Conservation (phyloP, 2,888 invertebrate species). For the Eilema depressum region DNA sequence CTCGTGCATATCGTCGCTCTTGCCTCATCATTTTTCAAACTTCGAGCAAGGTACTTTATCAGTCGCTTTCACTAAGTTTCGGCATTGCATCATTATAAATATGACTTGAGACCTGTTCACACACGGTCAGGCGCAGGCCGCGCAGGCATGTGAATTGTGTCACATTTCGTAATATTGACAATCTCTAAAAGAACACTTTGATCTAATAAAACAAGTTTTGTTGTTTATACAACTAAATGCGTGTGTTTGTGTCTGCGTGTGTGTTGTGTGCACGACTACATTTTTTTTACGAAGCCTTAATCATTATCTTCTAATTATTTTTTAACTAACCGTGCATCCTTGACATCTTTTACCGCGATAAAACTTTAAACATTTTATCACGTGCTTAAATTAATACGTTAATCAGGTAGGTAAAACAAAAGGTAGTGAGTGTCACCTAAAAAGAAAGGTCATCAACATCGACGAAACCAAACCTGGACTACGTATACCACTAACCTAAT, state of each 20-base stretch:
- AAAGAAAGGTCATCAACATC: too few relatives aligned
- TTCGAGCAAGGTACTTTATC: constrained; percentile 45
- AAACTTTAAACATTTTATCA: not conserved
- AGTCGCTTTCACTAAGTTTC: constrained; percentile 43
- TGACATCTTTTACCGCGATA: not conserved
- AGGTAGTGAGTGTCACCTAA: not conserved
- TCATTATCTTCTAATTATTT: not conserved
- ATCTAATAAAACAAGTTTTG: constrained; percentile 7
- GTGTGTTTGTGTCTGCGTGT: not conserved
- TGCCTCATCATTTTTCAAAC: constrained; percentile 37
- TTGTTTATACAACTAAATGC: not conserved
- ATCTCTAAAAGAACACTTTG: constrained; percentile 23
- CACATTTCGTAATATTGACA: constrained; percentile 41
- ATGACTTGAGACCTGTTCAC: constrained; percentile 22
- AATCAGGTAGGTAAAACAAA: not conserved
- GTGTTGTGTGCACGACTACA: not conserved
- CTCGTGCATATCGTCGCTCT: constrained; percentile 32
- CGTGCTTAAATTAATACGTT: not conserved
- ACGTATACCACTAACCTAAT: too few relatives aligned
- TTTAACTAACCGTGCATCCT: not conserved
- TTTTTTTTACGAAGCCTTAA: not conserved
- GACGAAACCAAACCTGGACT: too few relatives aligned
- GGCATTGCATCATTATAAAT: constrained; percentile 36
- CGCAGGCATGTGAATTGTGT: constrained; percentile 14
- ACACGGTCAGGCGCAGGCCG: constrained; percentile 17